Percentiles rank a stretch among this genome's conserved stretches.
Conservation (phyloP, 1,140 invertebrate genomes). For the roundworm (Caenorhabditis elegans) region DNA sequence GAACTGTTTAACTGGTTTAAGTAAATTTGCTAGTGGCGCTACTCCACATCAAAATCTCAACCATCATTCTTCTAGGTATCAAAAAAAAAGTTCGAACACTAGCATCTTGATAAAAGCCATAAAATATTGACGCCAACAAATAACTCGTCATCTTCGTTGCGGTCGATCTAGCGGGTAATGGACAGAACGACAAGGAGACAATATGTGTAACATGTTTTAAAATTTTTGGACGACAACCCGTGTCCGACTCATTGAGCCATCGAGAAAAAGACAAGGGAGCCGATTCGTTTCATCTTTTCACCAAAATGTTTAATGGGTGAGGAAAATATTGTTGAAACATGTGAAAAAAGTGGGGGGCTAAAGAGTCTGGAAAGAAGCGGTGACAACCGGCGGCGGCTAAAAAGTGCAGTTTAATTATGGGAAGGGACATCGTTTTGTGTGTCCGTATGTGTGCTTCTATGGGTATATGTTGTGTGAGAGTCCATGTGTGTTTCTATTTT, state of each 20-base stretch:
- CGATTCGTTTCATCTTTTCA: background rate
- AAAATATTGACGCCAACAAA: no score
- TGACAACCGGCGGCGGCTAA: background rate
- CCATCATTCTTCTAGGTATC: no score
- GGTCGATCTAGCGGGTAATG: background rate
- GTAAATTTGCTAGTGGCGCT: no score
- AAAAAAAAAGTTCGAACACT: no score
- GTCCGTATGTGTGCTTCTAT: background rate
- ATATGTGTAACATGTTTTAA: slow-evolving; percentile 26
- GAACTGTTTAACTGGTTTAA: no score
- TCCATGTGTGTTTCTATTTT: no score
- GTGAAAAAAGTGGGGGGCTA: background rate
- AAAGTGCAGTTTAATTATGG: slow-evolving; percentile 22
- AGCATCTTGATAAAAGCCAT: no score
- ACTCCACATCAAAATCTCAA: no score
- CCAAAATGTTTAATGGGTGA: background rate
- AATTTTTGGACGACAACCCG: slow-evolving; percentile 11
- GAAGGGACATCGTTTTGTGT: background rate
- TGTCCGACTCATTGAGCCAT: background rate
- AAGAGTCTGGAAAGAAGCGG: background rate
- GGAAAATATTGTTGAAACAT: background rate
- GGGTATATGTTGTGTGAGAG: no score
- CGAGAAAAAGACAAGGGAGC: background rate
- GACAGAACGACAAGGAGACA: slow-evolving; percentile 11
- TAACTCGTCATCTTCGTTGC: background rate